Base-by-base conservation (phyloP, 2,888 invertebrate species). In the Hymenopus coronatus region DNA sequence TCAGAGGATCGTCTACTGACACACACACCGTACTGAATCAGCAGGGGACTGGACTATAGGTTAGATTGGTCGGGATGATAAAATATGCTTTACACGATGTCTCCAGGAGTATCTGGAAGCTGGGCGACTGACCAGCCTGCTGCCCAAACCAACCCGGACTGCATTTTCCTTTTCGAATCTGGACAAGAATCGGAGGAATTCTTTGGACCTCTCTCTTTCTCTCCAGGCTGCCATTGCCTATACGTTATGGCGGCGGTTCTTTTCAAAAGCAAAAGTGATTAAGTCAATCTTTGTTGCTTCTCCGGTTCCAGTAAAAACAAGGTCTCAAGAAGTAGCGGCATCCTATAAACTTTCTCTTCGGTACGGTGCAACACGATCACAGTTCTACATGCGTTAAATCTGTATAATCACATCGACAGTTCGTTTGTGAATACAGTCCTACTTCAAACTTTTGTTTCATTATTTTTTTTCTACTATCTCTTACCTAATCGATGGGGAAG, bases 41-140 rank as follows among this genome's bases (percentile, higher is more conserved):
- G 87, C 87, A 82, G 82, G 87, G 82, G 82, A 82, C 87, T 28
- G 82, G 33, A 86, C 81, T 86, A 46, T 27, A 86, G 28, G 86
- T 86, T 86, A 87, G 87, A 87, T 87, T 33, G 27, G 87, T 28
- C 30, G 33, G 87, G 30, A 82, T 87, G 87, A 87, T 87, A 87
- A 81, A 87, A 82, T 87, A 87, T 33, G 82, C 87, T 87, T 86
- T 87, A 87, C 87, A 87, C 54, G 87, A 82, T 87, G 87, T 87
- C 87, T 87, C 87, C 82, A 3, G 40, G 82, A 87, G 28, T 30
- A 28, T 54, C 81, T 27, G 20, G 30, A 25, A 28, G 86, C 81
- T 27, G 20, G 30, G 54, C 54, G 54, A 70, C 54, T 70, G 54
- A 70, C 54, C 54, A 70, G 54, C 54, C 54, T 15, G 54, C 54